Evolutionary conservation across 2,797 vertebrate genomes (phyloP).

Genomic region (Esox lucius): DNA sequence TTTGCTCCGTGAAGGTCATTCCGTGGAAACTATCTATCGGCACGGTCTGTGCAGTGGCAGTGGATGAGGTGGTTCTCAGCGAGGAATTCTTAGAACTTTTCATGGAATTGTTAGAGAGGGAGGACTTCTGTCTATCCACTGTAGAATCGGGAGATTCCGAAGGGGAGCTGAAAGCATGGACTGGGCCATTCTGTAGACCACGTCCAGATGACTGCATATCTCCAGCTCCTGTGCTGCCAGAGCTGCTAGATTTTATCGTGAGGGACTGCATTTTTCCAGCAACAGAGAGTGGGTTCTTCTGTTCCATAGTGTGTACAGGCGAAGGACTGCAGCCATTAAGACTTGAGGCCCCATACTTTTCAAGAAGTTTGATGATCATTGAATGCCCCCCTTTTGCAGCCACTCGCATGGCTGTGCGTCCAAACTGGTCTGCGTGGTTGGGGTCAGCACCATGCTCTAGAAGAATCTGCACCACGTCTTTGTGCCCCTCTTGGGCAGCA

Average conservation of each 20-base stretch:
- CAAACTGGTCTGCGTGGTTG: slow-evolving; percentile 96
- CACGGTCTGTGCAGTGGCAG: slow-evolving; percentile 95
- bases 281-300: slow-evolving; percentile 81
- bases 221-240: slow-evolving; percentile 90
- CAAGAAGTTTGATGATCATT: slow-evolving; percentile 91
- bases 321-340: slow-evolving; percentile 91
- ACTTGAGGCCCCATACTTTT: slow-evolving; percentile 91
- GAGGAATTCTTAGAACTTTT: slow-evolving; percentile 98
- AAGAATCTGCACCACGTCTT: slow-evolving; percentile 91
- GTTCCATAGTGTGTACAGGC: slow-evolving; percentile 94
- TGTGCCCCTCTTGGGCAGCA: slow-evolving; percentile 96
- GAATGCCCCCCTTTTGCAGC: slow-evolving; percentile 96
- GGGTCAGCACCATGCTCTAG: slow-evolving; percentile 94
- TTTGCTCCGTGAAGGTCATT: slow-evolving; percentile 94
- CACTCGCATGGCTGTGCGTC: slow-evolving; percentile 95
- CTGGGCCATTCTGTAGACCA: slow-evolving; percentile 85
- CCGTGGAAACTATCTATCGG: slow-evolving; percentile 95
- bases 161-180: slow-evolving; percentile 94
- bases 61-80: slow-evolving; percentile 93
- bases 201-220: slow-evolving; percentile 85
- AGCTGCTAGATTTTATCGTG: slow-evolving; percentile 95
- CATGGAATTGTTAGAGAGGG: slow-evolving; percentile 95
- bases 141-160: slow-evolving; percentile 97
- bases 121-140: slow-evolving; percentile 93
- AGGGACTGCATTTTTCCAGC: slow-evolving; percentile 90